phyloP scores from a whole-genome alignment of 2,113 vertebrate species.

The Dendrocopos noguchii region DNA sequence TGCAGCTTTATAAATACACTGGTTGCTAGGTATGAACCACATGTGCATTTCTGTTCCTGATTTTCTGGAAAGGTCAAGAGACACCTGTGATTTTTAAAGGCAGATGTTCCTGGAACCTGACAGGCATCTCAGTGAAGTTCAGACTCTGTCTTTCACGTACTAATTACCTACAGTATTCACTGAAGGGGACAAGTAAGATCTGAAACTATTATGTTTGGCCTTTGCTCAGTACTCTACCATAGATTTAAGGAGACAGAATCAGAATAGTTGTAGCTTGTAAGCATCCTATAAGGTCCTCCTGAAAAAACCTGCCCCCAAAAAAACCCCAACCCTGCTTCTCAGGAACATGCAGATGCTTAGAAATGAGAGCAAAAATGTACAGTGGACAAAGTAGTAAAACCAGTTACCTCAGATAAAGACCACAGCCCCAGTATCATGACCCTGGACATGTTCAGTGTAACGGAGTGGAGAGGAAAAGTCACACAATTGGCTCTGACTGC shows the following conservation, averaged over 20 bases:
- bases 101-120: neutral
- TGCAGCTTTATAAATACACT: slow-evolving; percentile 14
- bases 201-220: neutral
- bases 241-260: neutral
- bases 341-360: neutral
- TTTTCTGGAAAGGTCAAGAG: slow-evolving; percentile 21
- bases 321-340: neutral
- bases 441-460: neutral
- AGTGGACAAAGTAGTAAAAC: neutral
- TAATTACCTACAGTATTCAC: neutral
- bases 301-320: neutral
- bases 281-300: neutral
- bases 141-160: neutral
- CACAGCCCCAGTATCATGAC: neutral
- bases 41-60: neutral
- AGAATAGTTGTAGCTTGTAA: neutral
- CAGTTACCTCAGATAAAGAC: neutral
- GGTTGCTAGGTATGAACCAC: neutral
- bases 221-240: neutral
- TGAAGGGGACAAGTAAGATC: neutral
- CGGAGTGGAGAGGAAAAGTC: accelerated
- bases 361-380: neutral
- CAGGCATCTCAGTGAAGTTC: neutral
- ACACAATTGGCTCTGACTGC: neutral
- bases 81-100: neutral